Base-by-base conservation (phyloP, 1,140 invertebrate genomes). In the Eulimnadia texana region DNA sequence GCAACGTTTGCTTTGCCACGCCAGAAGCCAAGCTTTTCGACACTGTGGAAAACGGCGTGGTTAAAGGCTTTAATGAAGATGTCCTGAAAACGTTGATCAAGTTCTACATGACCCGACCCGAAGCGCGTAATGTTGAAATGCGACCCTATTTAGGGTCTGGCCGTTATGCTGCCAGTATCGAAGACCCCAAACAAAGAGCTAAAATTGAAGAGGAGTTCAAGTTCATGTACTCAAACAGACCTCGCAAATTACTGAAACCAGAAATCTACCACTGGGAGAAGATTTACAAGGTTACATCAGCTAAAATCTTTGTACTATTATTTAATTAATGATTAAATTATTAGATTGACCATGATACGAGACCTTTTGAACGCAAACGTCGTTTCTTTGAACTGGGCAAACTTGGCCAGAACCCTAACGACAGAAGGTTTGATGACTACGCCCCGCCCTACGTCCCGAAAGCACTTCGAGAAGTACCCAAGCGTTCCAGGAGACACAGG, bases 1-100 rank as follows among this genome's bases (percentile, higher is more conserved):
- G 79, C 29, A 96, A 96, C 73, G 70, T 92, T 47, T 91, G 88
- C 66, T 93, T 86, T 80, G 78, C 80, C n/a, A 85, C 82, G 16
- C 73, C 79, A 27, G 76, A 82, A 16, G 67, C 84, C 63, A 80
- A 85, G 64, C 72, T 97, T 0, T 94, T 82, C 73, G 86, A 90
- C 33, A 72, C 72, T 25, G 78, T 91, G 42, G 81, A 86, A 69
- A 69, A 83, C 67, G 83, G 82, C 3, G 78, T 84, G 73, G 73
- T 93, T 2, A 71, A 83, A 64, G 85, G 74, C 28, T 81, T 93
- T 50, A 93, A 95, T 76, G 84, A 89, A 59, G 79, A 84, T 50
- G 84, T 88, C 2, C 69, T 94, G 6, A 83, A 82, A 70, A 74
- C 76, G 64, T 69, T 96, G 11, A 68, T 94, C 1, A 81, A 82